These are phyloP conservation scores for Montipora efflorescens DNA, from an alignment of 64 coral and sea anemone genomes.

Conservation along the genomic window DNA sequence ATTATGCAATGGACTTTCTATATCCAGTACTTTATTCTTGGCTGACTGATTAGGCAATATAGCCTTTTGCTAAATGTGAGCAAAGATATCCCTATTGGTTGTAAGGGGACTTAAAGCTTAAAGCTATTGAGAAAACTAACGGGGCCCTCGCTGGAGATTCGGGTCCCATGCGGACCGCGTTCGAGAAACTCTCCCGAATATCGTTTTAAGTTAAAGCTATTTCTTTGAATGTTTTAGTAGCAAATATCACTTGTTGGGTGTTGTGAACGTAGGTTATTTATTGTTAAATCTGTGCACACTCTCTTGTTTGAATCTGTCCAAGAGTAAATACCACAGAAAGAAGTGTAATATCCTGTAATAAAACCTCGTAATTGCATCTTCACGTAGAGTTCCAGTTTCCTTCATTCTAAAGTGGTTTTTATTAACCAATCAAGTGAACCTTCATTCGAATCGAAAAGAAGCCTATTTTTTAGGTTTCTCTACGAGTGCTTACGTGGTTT, in stretches of 20 bases:
- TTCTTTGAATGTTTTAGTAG: background rate
- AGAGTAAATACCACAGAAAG: slow-evolving; percentile 9
- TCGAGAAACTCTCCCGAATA: background rate
- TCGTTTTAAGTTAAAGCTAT: background rate
- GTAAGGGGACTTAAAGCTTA: too few species aligned
- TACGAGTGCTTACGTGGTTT: too few species aligned
- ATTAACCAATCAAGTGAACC: background rate
- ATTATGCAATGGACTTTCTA: too few species aligned
- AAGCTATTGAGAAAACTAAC: too few species aligned
- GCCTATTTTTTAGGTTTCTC: too few species aligned
- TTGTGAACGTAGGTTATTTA: slow-evolving; percentile 26
- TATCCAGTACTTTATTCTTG: too few species aligned
- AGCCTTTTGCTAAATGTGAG: too few species aligned
- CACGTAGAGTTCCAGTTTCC: background rate
- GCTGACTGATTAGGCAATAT: too few species aligned
- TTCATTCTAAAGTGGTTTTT: background rate
- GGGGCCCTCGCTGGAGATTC: too few species aligned
- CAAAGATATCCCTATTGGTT: too few species aligned
- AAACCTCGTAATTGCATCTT: background rate
- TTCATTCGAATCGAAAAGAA: too few species aligned
- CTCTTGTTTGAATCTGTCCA: slow-evolving; percentile 6
- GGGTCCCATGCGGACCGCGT: background rate
- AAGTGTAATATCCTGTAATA: slow-evolving; percentile 33
- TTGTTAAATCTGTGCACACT: slow-evolving; percentile 18
- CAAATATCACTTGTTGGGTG: background rate